These are phyloP conservation scores for Drosophila pseudotakahashii DNA, from an alignment of 2,888 invertebrate genomes.

Conservation along the genomic window DNA sequence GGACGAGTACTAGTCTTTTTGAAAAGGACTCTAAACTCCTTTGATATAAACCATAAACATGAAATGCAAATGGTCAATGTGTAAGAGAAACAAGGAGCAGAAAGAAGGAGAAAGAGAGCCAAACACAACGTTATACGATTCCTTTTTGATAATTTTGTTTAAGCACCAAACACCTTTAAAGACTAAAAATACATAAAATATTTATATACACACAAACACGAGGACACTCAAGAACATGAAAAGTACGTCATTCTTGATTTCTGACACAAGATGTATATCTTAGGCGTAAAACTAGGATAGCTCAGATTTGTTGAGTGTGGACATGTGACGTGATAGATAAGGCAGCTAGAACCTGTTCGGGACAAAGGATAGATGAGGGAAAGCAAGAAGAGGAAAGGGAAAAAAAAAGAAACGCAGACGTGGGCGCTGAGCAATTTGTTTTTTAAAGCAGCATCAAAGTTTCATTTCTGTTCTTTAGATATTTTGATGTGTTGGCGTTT, in stretches of 20 bases:
- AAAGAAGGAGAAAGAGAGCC: constrained; percentile 40
- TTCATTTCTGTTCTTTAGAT: constrained; percentile 37
- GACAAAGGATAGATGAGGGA: not conserved
- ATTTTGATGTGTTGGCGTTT: constrained; percentile 47
- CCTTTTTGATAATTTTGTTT: constrained; percentile 63
- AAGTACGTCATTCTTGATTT: constrained; percentile 22
- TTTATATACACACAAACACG: constrained; percentile 26
- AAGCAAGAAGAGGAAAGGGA: not conserved
- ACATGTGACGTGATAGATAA: constrained; percentile 25
- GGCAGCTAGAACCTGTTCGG: constrained; percentile 30
- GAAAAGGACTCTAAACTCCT: constrained; percentile 84
- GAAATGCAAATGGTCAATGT: constrained; percentile 54
- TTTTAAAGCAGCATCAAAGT: constrained; percentile 64
- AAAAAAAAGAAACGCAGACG: constrained; percentile 4
- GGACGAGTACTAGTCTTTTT: constrained; percentile 82
- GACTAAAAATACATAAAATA: constrained; percentile 44
- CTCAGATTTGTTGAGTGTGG: constrained; percentile 3
- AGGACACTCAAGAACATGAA: constrained; percentile 2
- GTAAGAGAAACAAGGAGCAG: constrained; percentile 7
- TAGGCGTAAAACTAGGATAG: constrained; percentile 35
- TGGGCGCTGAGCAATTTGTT: constrained; percentile 42
- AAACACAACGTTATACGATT: constrained; percentile 78
- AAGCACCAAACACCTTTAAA: constrained; percentile 48
- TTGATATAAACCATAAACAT: constrained; percentile 58
- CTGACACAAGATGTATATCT: constrained; percentile 37